These are phyloP conservation scores for Cavia aperea DNA, from an alignment of 2,113 vertebrate species.

Conservation along the genomic window DNA sequence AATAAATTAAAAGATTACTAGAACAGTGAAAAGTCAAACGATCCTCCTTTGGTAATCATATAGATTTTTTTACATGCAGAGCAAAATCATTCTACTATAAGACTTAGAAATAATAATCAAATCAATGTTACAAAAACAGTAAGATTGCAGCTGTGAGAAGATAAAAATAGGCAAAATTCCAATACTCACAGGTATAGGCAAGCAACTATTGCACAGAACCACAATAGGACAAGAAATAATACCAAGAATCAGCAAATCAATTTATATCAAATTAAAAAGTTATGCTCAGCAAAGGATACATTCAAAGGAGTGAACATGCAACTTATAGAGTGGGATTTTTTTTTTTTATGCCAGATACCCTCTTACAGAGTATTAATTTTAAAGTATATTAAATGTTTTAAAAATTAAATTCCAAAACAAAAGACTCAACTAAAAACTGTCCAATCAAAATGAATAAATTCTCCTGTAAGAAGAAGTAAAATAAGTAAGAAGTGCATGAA, in stretches of 20 bases:
- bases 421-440: background rate
- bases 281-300: background rate
- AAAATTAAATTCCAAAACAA: background rate
- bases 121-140: background rate
- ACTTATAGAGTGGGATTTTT: background rate
- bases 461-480: background rate
- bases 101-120: background rate
- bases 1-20: background rate
- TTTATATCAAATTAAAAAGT: background rate
- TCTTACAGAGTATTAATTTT: background rate
- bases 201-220: background rate
- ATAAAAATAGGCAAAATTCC: background rate
- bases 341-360: background rate
- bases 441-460: background rate
- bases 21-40: background rate
- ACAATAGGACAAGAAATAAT: background rate
- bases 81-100: background rate
- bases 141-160: background rate
- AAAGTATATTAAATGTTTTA: background rate
- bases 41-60: background rate
- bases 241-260: background rate
- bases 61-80: background rate
- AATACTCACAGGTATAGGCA: background rate
- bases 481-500: background rate
- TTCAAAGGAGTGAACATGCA: background rate